Evolutionary conservation across 2,113 vertebrate species (phyloP), one percentile per base, ranked within the genome.

Genomic region (Neotragus moschatus): DNA sequence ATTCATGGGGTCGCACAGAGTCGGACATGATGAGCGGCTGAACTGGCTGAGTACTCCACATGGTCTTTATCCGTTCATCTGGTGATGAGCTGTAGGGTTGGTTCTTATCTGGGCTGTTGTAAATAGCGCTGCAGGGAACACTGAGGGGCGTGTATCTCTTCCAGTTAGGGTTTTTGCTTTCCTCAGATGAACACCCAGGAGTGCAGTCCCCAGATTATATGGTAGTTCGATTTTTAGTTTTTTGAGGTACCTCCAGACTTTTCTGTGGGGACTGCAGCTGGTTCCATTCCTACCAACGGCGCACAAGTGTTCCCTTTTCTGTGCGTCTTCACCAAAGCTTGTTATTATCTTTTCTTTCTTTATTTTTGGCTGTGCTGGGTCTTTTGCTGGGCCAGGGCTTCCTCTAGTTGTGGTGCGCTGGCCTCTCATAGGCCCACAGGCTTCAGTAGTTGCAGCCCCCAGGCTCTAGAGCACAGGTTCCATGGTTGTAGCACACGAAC

Each of bases 11-110:
- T 66, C 17, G 0, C 63, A 36, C 10, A 66, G 33, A 21, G 33
- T 36, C 2, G 0, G 33, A 66, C 63, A 36, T 1, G 0, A 36
- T 36, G 17, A 66, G 33, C 0, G 3, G 17, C 63, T n/a, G 63
- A 66, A 66, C 63, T n/a, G 33, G 30, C 28, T 30, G 60, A 25
- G 21, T 36, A 36, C 1, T 36, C 80, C 80, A 25, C 4, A 5
- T 36, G 12, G 2, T 36, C 51, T 36, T 36, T 16, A 82, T 55
- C 49, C 21, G 36, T 55, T 80, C 49, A 36, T 26, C 49, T 55
- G 33, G 13, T 15, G 51, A 55, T 82, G 21, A 25, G 80, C 51
- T 55, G 12, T 55, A 36, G 49, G 80, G n/a, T 26, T 55, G 21
- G 33, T 55, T 55, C 80, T 36, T 39, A 7, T 53, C 33, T 14